These are phyloP conservation scores for Hoplodrina blanda DNA, from an alignment of 2,888 invertebrate species.

Conservation along the genomic window DNA sequence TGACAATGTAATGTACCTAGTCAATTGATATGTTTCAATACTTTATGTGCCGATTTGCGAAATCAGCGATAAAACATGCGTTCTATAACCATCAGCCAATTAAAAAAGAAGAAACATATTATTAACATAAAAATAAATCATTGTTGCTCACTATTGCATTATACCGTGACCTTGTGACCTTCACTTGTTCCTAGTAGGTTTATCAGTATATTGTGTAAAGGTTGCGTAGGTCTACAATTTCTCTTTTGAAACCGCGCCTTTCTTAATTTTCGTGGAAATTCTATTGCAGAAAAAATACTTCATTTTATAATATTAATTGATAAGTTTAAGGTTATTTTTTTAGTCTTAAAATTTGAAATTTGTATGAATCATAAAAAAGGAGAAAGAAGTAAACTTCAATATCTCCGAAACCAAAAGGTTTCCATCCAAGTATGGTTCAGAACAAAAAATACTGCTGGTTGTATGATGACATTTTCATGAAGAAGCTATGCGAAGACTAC, in stretches of 20 bases:
- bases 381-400: too few species aligned
- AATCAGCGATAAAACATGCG: slow-evolving; percentile 24
- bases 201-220: slow-evolving; percentile 37
- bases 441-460: too few species aligned
- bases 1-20: too few species aligned
- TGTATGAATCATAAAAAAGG: too few species aligned
- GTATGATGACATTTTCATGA: too few species aligned
- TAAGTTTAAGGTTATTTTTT: too few species aligned
- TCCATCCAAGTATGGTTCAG: too few species aligned
- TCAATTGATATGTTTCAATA: too few species aligned
- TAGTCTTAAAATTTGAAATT: too few species aligned
- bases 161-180: slow-evolving; percentile 8
- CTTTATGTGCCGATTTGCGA: slow-evolving; percentile 1
- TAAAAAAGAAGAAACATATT: slow-evolving; percentile 15
- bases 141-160: slow-evolving; percentile 39
- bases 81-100: not conserved
- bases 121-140: slow-evolving; percentile 12
- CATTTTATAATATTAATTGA: too few species aligned
- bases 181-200: slow-evolving; percentile 44
- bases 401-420: too few species aligned
- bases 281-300: not conserved
- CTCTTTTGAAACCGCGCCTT: slow-evolving; percentile 10
- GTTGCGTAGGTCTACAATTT: slow-evolving; percentile 3
- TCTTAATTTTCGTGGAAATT: slow-evolving; percentile 3
- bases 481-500: too few species aligned